These are phyloP conservation scores for Leptinotarsa tumamoca DNA, from an alignment of 2,888 invertebrate species.

Conservation along the genomic window DNA sequence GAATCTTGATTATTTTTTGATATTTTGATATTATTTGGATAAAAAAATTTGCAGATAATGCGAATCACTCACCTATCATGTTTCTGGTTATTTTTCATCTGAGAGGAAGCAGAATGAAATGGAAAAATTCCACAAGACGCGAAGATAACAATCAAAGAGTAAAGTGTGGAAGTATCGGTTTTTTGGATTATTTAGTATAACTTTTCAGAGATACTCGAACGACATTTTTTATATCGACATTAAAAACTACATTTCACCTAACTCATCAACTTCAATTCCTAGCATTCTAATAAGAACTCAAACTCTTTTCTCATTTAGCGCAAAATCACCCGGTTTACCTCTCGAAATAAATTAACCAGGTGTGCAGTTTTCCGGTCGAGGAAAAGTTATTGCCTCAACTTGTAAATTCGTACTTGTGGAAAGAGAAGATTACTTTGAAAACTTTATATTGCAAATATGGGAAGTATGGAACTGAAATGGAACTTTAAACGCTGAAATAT, in stretches of 20 bases:
- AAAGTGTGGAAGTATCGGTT: too few species aligned
- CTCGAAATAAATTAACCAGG: conserved; percentile 48
- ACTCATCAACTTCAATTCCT: neutral
- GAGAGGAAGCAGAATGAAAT: too few species aligned
- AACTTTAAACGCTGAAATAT: conserved; percentile 33
- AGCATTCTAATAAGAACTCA: neutral
- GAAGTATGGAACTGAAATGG: conserved; percentile 35
- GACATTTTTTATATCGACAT: neutral
- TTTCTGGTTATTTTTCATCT: too few species aligned
- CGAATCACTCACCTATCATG: too few species aligned
- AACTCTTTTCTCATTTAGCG: neutral
- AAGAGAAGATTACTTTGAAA: conserved; percentile 42
- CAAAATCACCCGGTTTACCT: conserved; percentile 1
- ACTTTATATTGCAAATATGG: conserved; percentile 40
- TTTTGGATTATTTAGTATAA: too few species aligned
- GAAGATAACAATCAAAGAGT: too few species aligned
- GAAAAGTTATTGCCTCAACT: conserved; percentile 37
- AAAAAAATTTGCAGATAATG: too few species aligned
- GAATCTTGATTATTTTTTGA: too few species aligned
- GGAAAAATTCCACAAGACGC: too few species aligned
- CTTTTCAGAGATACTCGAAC: neutral
- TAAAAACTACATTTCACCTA: neutral
- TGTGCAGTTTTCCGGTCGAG: conserved; percentile 40
- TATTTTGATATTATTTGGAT: too few species aligned
- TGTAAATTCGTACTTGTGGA: conserved; percentile 39